phyloP scores from a whole-genome alignment of 1,140 invertebrate genomes.

The Chrysomallon squamiferum region DNA sequence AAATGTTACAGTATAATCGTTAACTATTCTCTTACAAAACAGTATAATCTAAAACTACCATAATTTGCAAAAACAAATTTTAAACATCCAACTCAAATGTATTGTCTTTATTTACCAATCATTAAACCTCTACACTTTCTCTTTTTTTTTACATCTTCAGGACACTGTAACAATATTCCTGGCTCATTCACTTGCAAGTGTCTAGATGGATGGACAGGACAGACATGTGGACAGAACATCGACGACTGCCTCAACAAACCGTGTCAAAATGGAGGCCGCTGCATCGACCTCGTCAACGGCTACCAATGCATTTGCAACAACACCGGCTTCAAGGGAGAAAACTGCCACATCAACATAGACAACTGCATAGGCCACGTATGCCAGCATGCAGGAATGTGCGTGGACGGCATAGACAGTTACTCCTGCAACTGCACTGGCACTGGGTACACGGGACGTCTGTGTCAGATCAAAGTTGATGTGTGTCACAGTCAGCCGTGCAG shows the following conservation, averaged over 20 bases:
- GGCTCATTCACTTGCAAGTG: constrained; percentile 39
- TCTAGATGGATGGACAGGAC: constrained; percentile 65
- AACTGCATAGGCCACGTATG: constrained; percentile 73
- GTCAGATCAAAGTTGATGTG: constrained; percentile 75
- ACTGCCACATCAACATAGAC: constrained; percentile 87
- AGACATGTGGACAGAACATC: constrained; percentile 75
- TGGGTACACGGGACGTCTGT: constrained; percentile 60
- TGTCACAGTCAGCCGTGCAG: constrained; percentile 67
- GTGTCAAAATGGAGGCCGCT: constrained; percentile 84
- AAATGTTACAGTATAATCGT: too few relatives aligned
- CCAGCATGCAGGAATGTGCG: constrained; percentile 74
- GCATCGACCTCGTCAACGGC: constrained; percentile 71
- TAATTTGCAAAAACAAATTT: too few relatives aligned
- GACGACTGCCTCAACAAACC: constrained; percentile 92
- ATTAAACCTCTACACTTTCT: too few relatives aligned
- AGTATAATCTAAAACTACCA: too few relatives aligned
- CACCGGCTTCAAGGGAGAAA: constrained; percentile 74
- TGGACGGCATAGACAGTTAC: constrained; percentile 70
- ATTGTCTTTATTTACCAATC: too few relatives aligned
- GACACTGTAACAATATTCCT: constrained; percentile 29
- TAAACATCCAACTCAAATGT: too few relatives aligned
- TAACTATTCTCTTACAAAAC: too few relatives aligned
- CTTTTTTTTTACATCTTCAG: too few relatives aligned
- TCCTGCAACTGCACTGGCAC: constrained; percentile 75
- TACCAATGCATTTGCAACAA: constrained; percentile 79